These are phyloP conservation scores for Euphydryas editha DNA, from an alignment of 2,888 invertebrate genomes.

Conservation along the genomic window DNA sequence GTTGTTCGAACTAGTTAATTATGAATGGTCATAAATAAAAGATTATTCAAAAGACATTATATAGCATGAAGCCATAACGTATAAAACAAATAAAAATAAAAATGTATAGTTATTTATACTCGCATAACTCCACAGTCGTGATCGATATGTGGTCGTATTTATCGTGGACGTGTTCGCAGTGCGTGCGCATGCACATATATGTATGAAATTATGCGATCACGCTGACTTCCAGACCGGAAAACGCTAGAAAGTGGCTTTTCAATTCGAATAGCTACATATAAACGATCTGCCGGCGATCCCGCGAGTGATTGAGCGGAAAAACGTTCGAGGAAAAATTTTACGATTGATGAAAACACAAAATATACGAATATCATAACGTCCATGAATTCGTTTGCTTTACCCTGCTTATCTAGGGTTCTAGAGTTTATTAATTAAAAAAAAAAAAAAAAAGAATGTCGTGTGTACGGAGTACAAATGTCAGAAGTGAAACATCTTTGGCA, in stretches of 20 bases:
- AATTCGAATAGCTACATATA: conserved; percentile 81
- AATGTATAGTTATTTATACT: not conserved
- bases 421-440: too few species aligned
- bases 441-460: too few species aligned
- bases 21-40: too few species aligned
- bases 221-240: conserved; percentile 80
- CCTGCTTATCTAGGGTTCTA: too few species aligned
- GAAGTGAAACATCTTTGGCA: too few species aligned
- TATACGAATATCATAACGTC: not conserved
- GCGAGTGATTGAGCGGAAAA: conserved; percentile 30
- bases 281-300: conserved; percentile 33
- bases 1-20: too few species aligned
- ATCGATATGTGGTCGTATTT: conserved; percentile 27
- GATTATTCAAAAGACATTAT: too few species aligned
- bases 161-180: conserved; percentile 19
- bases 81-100: not conserved
- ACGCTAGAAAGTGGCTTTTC: conserved; percentile 83
- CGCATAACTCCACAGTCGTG: conserved; percentile 34
- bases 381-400: not conserved
- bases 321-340: conserved; percentile 4
- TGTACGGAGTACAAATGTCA: too few species aligned
- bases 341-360: conserved; percentile 5
- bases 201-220: conserved; percentile 64
- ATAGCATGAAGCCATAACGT: too few species aligned
- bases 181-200: conserved; percentile 36